These are phyloP conservation scores for Pleuronectes platessa DNA, from an alignment of 2,113 vertebrate species.

Conservation along the genomic window DNA sequence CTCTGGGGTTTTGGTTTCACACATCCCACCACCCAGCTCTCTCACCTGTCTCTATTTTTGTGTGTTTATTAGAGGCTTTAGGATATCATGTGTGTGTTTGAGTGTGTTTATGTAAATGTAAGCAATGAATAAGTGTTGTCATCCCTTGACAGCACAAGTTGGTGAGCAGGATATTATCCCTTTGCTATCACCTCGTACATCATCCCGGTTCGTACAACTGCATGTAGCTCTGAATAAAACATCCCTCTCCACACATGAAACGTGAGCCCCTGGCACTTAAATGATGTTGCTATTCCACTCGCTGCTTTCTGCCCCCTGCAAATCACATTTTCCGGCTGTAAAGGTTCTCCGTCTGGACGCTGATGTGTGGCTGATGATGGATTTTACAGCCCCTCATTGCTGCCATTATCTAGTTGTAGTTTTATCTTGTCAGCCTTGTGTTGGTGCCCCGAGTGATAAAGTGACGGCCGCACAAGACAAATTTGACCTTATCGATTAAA, in stretches of 20 bases:
- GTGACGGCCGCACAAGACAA: not conserved
- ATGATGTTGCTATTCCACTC: conserved; percentile 6
- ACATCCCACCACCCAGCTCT: conserved; percentile 30
- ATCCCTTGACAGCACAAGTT: conserved; percentile 42
- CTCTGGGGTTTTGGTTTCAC: conserved; percentile 45
- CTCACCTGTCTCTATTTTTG: conserved; percentile 27
- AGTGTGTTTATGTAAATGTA: not conserved
- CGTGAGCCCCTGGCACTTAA: conserved; percentile 8
- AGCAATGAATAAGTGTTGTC: conserved; percentile 27
- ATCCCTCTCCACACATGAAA: conserved; percentile 20
- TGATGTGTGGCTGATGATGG: conserved; percentile 25
- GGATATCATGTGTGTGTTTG: not conserved
- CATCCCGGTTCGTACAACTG: conserved; percentile 19
- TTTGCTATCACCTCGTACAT: conserved; percentile 39
- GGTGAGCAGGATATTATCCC: conserved; percentile 37
- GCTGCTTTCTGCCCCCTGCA: conserved; percentile 21
- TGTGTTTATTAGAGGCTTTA: conserved; percentile 16
- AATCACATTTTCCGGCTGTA: conserved; percentile 29
- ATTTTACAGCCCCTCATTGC: conserved; percentile 45
- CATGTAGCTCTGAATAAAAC: conserved; percentile 59
- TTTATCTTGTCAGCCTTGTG: conserved; percentile 39
- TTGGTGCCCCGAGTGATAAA: conserved; percentile 8
- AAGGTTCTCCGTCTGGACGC: conserved; percentile 20
- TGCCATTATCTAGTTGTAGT: conserved; percentile 27
- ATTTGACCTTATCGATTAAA: conserved; percentile 54